Evolutionary conservation across 2,888 invertebrate genomes (phyloP).

Genomic region (Drosophila rellima): DNA sequence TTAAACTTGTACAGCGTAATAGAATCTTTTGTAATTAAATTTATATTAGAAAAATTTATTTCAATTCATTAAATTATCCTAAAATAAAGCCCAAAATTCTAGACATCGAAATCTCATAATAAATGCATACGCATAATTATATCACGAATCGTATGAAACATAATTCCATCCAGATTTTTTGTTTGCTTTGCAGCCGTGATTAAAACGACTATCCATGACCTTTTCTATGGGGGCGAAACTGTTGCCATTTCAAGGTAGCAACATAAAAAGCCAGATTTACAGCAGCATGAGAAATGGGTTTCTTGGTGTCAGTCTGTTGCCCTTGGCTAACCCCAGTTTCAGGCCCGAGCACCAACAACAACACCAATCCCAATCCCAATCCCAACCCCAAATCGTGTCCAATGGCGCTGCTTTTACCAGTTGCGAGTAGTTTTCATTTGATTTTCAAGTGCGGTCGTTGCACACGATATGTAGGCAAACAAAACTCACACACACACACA

Average conservation of each 20-base stretch:
- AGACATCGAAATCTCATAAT: neutral
- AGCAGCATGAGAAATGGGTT: conserved; percentile 17
- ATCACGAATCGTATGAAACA: neutral
- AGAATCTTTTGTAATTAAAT: neutral
- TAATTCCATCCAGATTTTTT: conserved; percentile 5
- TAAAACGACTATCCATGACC: conserved; percentile 16
- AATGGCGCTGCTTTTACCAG: conserved; percentile 21
- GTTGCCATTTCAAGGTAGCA: conserved; percentile 26
- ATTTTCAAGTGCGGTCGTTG: conserved; percentile 55
- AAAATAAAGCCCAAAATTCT: neutral
- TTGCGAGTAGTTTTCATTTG: conserved; percentile 56
- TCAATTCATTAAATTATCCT: too few species aligned
- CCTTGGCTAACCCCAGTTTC: conserved; percentile 25
- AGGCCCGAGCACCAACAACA: neutral
- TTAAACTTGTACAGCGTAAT: too few species aligned
- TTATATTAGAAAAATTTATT: too few species aligned
- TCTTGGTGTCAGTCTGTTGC: conserved; percentile 50
- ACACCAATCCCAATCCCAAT: neutral
- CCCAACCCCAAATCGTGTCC: neutral
- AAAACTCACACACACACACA: neutral
- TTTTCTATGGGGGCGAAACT: conserved; percentile 9
- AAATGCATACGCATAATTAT: neutral
- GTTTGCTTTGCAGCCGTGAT: conserved; percentile 15
- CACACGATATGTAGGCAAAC: conserved; percentile 45
- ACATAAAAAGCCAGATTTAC: conserved; percentile 65